Percentiles rank a stretch among this genome's conserved stretches.
Evolutionary conservation across 1,140 invertebrate genomes (phyloP).

Genomic region (Amyelois transitella): DNA sequence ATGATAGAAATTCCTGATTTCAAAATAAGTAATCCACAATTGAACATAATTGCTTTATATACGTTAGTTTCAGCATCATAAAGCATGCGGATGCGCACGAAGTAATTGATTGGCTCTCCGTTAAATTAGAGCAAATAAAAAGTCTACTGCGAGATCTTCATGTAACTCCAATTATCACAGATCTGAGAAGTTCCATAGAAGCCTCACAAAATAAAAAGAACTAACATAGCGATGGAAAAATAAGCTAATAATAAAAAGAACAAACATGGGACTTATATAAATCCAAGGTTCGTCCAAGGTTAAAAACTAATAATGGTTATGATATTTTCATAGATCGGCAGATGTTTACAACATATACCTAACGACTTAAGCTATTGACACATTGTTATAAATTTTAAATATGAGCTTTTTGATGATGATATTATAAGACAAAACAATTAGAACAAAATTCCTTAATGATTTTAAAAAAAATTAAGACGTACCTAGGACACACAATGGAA

Average conservation of each 20-base stretch:
- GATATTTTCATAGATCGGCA: not conserved
- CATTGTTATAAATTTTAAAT: too few relatives aligned
- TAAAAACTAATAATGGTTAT: not conserved
- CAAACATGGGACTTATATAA: not conserved
- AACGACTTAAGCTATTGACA: too few relatives aligned
- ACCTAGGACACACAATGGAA: too few relatives aligned
- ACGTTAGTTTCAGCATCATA: not conserved
- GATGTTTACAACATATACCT: slow-evolving; percentile 14
- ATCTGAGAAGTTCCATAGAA: slow-evolving; percentile 5
- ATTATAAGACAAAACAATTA: too few relatives aligned
- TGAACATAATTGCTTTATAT: slow-evolving; percentile 3
- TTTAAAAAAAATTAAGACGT: too few relatives aligned
- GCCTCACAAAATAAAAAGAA: not conserved
- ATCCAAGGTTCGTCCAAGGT: not conserved
- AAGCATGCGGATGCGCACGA: slow-evolving; percentile 17
- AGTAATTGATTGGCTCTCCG: slow-evolving; percentile 11
- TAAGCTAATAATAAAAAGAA: not conserved
- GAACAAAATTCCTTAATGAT: too few relatives aligned
- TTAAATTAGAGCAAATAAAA: slow-evolving; percentile 21
- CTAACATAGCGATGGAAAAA: not conserved
- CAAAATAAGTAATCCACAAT: not conserved
- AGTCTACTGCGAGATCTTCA: slow-evolving; percentile 10
- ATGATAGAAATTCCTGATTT: not conserved
- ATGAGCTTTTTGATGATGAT: too few relatives aligned
- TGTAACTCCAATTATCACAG: slow-evolving; percentile 12